Base-by-base conservation (phyloP, 35 echinoderm and acorn worm genomes). In the Chiridota heheva region DNA sequence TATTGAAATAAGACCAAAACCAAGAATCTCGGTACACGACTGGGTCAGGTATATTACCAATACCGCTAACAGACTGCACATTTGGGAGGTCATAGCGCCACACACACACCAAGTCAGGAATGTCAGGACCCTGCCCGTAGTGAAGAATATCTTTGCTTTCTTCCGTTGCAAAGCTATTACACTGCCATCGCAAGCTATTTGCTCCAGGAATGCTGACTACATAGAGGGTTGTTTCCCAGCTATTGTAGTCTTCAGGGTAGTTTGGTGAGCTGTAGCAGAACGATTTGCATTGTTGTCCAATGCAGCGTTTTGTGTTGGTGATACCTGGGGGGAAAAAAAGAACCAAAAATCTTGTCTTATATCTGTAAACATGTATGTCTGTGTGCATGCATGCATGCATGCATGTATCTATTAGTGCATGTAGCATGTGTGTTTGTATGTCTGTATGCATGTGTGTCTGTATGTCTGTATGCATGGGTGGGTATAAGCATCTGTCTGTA, bases 1-100 rank as follows among this genome's bases (percentile, higher is more conserved):
- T 78, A 35, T 58, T 61, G n/a, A 58, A 78, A 58, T 78, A 78
- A 49, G 62, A 60, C 75, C 75, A 78, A 3, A 78, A 38, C 18
- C 58, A 58, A 49, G 51, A 78, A 25, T 78, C 75, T 78, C 42
- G 12, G 51, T 43, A 20, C 62, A 49, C 75, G 51, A 78, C 20
- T 43, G 36, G 20, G 7, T 15, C 16, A 78, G 33, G 33, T 33
- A 22, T 18, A 58, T 78, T 15, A 60, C 33, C n/a, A n/a, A n/a
- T n/a, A 40, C 75, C 75, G 42, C 33, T 78, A 33, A 78, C 33
- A 28, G n/a, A 31, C 8, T 40, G 32, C 1, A 78, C 75, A 10
- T 57, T 57, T 1, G 36, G 2, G 7, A 78, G 34, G n/a, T 78
- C 75, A 42, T 78, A 78, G 17, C 75, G 51, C 75, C 75, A 78